Percentiles rank a stretch among this genome's conserved stretches.
Conservation (phyloP, 2,888 invertebrate species). For the Drosophila multiciliata region DNA sequence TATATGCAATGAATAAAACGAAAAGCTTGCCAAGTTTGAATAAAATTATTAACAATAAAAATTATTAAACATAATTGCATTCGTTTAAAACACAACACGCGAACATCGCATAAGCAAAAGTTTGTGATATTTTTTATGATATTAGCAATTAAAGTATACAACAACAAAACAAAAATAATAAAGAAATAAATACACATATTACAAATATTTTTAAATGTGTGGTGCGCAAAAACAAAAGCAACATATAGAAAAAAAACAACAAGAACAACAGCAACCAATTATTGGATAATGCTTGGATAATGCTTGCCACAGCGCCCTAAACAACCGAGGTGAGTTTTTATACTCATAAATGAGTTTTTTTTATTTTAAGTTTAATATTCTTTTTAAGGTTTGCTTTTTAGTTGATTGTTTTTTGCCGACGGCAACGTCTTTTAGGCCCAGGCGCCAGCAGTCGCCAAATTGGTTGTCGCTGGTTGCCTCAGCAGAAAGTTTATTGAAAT, state of each 20-base stretch:
- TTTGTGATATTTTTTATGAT: conserved; percentile 81
- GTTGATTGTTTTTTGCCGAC: conserved; percentile 55
- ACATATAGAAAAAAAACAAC: conserved; percentile 9
- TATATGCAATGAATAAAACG: conserved; percentile 38
- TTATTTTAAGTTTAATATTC: conserved; percentile 7
- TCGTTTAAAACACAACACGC: conserved; percentile 48
- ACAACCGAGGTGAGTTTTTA: conserved; percentile 56
- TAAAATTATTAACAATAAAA: conserved; percentile 39
- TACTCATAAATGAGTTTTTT: conserved; percentile 9
- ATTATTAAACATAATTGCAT: conserved; percentile 49
- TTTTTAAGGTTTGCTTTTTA: conserved; percentile 4
- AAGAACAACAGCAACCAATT: conserved; percentile 27
- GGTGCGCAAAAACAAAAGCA: conserved; percentile 38
- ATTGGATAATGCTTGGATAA: conserved; percentile 79
- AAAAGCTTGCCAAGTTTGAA: conserved; percentile 64
- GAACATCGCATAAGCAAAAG: conserved; percentile 53
- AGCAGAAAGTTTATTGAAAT: conserved; percentile 54
- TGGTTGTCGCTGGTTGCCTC: conserved; percentile 31
- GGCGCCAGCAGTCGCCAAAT: conserved; percentile 53
- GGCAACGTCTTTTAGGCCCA: conserved; percentile 70
- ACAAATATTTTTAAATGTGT: conserved; percentile 54
- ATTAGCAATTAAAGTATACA: conserved; percentile 72
- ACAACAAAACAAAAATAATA: conserved; percentile 24
- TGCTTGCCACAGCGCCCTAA: conserved; percentile 49
- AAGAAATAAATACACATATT: conserved; percentile 20